Percentiles rank a stretch among this genome's conserved stretches.
phyloP scores from a whole-genome alignment of 2,797 vertebrate genomes.

The Neosalanx taihuensis region DNA sequence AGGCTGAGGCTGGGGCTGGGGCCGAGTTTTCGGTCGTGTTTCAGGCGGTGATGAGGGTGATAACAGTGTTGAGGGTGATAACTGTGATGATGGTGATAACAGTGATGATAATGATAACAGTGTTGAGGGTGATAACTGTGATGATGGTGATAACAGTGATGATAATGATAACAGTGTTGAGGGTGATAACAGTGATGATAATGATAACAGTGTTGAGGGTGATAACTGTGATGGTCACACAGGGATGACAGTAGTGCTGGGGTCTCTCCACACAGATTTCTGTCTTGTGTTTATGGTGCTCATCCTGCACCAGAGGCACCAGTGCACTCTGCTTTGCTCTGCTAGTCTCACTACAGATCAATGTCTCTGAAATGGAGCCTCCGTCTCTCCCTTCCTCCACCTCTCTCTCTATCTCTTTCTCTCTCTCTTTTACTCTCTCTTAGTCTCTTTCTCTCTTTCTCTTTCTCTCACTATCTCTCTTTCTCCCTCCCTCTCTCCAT shows the following conservation, averaged over 20 bases:
- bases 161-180: background rate
- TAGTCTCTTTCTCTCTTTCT: no score
- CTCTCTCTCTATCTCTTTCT: no score
- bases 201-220: background rate
- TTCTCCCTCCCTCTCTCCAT: no score
- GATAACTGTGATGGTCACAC: background rate
- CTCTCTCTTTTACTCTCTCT: no score
- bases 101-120: no score
- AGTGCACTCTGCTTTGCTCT: conserved; percentile 26
- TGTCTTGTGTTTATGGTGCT: conserved; percentile 9
- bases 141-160: no score
- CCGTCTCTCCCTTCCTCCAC: conserved; percentile 4
- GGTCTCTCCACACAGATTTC: conserved; percentile 1
- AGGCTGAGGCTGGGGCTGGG: background rate
- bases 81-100: no score
- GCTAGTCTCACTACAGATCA: conserved; percentile 59
- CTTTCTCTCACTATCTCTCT: no score
- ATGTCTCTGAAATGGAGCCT: conserved; percentile 73
- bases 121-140: no score
- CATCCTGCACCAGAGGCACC: conserved; percentile 20
- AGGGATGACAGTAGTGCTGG: background rate
- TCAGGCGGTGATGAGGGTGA: background rate
- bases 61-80: no score
- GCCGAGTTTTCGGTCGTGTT: background rate
- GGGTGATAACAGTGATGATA: background rate